Conservation (phyloP, 2,888 invertebrate genomes). For the Epinotia bilunana region DNA sequence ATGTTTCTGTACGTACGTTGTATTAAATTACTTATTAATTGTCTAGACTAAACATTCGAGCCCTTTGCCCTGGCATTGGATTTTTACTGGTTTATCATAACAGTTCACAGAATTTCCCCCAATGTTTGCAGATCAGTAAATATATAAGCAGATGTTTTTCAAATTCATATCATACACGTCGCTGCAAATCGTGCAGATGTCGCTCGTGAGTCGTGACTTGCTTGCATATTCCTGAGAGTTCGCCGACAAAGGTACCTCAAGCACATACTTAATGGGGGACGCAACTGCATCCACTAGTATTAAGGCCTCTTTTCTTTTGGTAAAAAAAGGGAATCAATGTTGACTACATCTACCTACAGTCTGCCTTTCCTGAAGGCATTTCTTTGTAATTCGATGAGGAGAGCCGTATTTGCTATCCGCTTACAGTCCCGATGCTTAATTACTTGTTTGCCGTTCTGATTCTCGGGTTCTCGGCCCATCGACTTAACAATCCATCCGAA, state of each 20-base stretch:
- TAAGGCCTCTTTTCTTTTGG: neutral
- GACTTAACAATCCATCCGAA: constrained; percentile 11
- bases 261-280: constrained; percentile 25
- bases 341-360: neutral
- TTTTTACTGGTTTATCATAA: neutral
- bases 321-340: constrained; percentile 2
- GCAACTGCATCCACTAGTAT: neutral
- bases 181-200: constrained; percentile 34
- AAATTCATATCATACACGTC: constrained; percentile 24
- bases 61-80: neutral
- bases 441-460: constrained; percentile 25
- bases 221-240: constrained; percentile 19
- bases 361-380: neutral
- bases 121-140: neutral
- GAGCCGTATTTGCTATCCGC: constrained; percentile 2
- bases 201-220: constrained; percentile 37
- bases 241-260: constrained; percentile 28
- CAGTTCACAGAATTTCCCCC: neutral
- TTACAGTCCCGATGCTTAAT: constrained; percentile 11
- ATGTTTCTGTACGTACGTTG: neutral
- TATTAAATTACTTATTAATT: neutral
- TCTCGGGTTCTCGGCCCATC: neutral
- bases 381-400: constrained; percentile 3
- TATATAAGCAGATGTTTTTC: constrained; percentile 19
- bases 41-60: constrained; percentile 24